phyloP scores from a whole-genome alignment of 2,888 invertebrate genomes.

The Timandra comae region DNA sequence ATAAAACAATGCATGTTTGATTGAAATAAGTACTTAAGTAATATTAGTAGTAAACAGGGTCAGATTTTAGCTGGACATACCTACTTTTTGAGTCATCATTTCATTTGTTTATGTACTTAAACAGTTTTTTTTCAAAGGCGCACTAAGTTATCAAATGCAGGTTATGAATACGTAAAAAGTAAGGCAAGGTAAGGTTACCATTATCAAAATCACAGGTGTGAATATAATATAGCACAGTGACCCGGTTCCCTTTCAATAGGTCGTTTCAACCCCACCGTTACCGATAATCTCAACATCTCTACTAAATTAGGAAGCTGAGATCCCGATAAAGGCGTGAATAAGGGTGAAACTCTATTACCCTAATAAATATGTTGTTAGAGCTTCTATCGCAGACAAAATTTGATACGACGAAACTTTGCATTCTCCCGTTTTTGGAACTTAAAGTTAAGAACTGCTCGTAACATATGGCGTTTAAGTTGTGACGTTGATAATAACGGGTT shows the following conservation, averaged over 20 bases:
- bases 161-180: no score
- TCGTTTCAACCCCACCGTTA: slow-evolving; percentile 38
- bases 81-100: no score
- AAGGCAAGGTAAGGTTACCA: neutral
- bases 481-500: slow-evolving; percentile 3
- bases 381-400: slow-evolving; percentile 19
- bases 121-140: no score
- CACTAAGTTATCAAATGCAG: no score
- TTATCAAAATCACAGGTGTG: slow-evolving; percentile 32
- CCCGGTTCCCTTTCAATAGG: slow-evolving; percentile 43
- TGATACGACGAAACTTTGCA: neutral
- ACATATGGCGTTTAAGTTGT: slow-evolving; percentile 1
- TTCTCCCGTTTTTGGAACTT: neutral
- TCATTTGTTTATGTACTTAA: no score
- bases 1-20: no score
- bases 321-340: slow-evolving; percentile 38
- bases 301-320: slow-evolving; percentile 55
- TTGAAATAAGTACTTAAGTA: no score
- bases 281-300: slow-evolving; percentile 53
- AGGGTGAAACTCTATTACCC: slow-evolving; percentile 18
- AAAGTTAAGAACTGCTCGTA: slow-evolving; percentile 1
- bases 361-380: slow-evolving; percentile 25
- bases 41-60: no score
- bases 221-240: slow-evolving; percentile 46
- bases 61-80: no score